Evolutionary conservation across 2,113 vertebrate genomes (phyloP).

Genomic region (Aleadryas rufinucha): DNA sequence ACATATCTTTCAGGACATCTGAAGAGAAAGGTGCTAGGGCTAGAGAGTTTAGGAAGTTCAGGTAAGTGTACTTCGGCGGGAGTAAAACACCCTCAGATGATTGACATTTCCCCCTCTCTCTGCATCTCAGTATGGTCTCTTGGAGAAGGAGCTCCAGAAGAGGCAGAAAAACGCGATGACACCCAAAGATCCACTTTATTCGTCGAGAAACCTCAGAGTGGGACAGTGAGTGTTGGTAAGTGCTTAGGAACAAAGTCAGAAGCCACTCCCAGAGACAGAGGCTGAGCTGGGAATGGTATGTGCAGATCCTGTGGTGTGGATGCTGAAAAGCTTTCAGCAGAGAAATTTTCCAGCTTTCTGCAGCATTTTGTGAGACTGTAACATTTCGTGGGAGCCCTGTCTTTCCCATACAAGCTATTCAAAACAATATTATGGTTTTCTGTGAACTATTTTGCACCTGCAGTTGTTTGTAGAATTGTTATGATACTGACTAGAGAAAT

Average conservation of each 20-base stretch:
- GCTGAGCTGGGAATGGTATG: background rate
- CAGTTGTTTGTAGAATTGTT: too few relatives aligned
- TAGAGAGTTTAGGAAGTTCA: slow-evolving; percentile 25
- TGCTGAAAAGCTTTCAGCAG: too few relatives aligned
- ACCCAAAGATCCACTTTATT: slow-evolving; percentile 84
- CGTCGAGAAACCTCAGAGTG: slow-evolving; percentile 85
- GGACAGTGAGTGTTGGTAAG: slow-evolving; percentile 89
- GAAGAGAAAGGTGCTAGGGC: background rate
- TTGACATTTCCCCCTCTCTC: slow-evolving; percentile 42
- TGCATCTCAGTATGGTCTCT: slow-evolving; percentile 85
- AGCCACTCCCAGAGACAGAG: background rate
- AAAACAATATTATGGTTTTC: too few relatives aligned
- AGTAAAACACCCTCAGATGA: background rate
- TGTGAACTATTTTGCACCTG: too few relatives aligned
- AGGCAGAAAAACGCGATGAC: slow-evolving; percentile 81
- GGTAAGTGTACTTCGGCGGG: slow-evolving; percentile 54
- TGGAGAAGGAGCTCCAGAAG: slow-evolving; percentile 84
- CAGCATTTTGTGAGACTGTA: too few relatives aligned
- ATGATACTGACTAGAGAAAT: too few relatives aligned
- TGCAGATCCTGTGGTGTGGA: background rate
- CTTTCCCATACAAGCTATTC: too few relatives aligned
- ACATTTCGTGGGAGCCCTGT: too few relatives aligned
- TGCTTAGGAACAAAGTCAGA: background rate
- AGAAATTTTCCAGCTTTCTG: too few relatives aligned
- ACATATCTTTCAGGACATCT: slow-evolving; percentile 15